These are phyloP conservation scores for Dicerorhinus sumatrensis DNA, from an alignment of 2,113 vertebrate genomes.

Conservation along the genomic window DNA sequence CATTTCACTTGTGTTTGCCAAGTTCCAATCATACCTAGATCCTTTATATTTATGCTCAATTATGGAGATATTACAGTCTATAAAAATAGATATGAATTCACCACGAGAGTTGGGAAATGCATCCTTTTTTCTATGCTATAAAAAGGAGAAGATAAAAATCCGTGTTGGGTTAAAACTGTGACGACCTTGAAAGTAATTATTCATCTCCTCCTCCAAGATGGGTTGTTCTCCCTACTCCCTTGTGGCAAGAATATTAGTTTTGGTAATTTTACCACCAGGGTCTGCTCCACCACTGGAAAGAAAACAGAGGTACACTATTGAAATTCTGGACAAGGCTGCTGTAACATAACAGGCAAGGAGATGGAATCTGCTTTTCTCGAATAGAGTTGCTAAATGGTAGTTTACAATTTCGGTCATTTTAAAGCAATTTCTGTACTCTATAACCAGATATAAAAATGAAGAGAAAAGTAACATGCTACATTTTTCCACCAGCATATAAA, in stretches of 20 bases:
- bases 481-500: constrained; percentile 12
- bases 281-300: not conserved
- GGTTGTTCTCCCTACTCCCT: not conserved
- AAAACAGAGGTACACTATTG: not conserved
- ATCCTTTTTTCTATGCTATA: not conserved
- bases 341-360: not conserved
- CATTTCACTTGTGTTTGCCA: constrained; percentile 44
- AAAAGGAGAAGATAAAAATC: not conserved
- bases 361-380: not conserved
- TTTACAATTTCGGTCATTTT: constrained; percentile 55
- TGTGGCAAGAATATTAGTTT: not conserved
- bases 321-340: not conserved
- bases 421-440: constrained; percentile 55
- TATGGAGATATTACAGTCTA: not conserved
- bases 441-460: constrained; percentile 51
- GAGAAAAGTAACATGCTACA: not conserved
- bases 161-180: not conserved
- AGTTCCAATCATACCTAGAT: constrained; percentile 38
- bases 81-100: constrained; percentile 54
- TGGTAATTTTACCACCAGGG: not conserved
- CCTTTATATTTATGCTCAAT: constrained; percentile 40
- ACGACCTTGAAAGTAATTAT: not conserved
- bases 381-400: constrained; percentile 12
- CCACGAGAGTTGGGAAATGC: not conserved
- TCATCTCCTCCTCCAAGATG: not conserved